These are phyloP conservation scores for Drosophila guanche DNA, from an alignment of 1,140 invertebrate genomes.

Conservation along the genomic window DNA sequence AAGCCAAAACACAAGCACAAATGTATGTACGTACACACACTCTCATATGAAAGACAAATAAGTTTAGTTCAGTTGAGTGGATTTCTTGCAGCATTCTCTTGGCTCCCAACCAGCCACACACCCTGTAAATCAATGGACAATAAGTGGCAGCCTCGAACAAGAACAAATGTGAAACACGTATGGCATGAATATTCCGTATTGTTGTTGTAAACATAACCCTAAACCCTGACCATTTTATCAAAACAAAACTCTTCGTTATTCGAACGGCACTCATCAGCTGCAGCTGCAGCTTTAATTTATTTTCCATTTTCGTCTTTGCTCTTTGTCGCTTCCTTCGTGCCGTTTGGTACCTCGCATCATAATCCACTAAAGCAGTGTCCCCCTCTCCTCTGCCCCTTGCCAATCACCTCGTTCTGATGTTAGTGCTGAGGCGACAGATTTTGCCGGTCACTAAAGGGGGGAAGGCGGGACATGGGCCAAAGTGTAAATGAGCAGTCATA, in stretches of 20 bases:
- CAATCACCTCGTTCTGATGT: conserved; percentile 16
- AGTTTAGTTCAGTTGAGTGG: conserved; percentile 5
- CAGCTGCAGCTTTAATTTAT: no score
- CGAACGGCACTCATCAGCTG: not conserved
- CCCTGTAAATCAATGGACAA: not conserved
- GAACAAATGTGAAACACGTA: no score
- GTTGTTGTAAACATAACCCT: no score
- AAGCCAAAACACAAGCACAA: no score
- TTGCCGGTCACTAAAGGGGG: conserved; percentile 31
- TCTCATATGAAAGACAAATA: conserved; percentile 1
- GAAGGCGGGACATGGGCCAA: conserved; percentile 39
- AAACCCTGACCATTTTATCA: no score
- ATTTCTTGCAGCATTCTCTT: no score
- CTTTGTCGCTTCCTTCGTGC: no score
- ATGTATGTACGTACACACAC: conserved; percentile 19
- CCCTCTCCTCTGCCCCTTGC: not conserved
- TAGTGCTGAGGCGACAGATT: conserved; percentile 77
- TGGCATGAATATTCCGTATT: no score
- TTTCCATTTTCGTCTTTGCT: no score
- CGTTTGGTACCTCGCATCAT: conserved; percentile 26
- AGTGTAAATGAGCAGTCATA: conserved; percentile 79
- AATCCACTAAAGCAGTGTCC: conserved; percentile 18
- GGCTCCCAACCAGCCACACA: conserved; percentile 8
- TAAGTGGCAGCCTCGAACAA: not conserved
- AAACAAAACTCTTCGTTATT: no score